Evolutionary conservation across 1,140 invertebrate genomes (phyloP), one percentile per base, ranked within the genome.

Genomic region (Cherax quadricarinatus): DNA sequence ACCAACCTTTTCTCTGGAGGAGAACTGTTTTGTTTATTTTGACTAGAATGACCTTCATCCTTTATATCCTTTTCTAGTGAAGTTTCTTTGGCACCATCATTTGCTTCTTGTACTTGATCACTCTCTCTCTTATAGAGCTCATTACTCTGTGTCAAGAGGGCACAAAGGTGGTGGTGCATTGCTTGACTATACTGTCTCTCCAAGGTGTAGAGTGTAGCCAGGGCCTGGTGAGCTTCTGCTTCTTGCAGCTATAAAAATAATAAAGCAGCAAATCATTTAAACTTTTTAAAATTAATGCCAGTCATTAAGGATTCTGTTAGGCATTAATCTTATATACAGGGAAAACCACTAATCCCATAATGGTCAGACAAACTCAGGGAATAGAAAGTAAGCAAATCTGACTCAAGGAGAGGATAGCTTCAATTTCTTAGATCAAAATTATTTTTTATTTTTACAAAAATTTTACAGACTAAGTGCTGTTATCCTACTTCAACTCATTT

Each of bases 91-190:
- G 80, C 53, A 18, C 21, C 53, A 53, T 82, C 49, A 48, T 49
- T 70, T 30, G 1, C 48, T 73, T 73, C 62, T 41, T 66, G 4
- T 86, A 5, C 5, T 66, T 66, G 41, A 21, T 30, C 53, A 86
- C 0, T 70, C 12, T 86, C 62, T 24, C 62, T 85, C 24, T 85
- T 53, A 12, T 92, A 75, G 14, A 88, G 24, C 14, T 53, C 82
- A 41, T 41, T 14, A 48, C 86, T 88, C 62, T 92, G 86, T 53
- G 88, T 92, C 24, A 93, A 82, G 4, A 93, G 79, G 24, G 93
- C 93, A 62, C 78, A 89, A 30, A 93, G 93, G 51, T 93, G 93
- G 82, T 92, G 88, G 62, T 88, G 88, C 89, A 93, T 89, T 51
- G 93, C 93, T 49, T 89, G 84, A 49, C 86, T 92, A 90, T 93